Conservation (phyloP, 2,113 vertebrate species). For the Hippopotamus amphibius region DNA sequence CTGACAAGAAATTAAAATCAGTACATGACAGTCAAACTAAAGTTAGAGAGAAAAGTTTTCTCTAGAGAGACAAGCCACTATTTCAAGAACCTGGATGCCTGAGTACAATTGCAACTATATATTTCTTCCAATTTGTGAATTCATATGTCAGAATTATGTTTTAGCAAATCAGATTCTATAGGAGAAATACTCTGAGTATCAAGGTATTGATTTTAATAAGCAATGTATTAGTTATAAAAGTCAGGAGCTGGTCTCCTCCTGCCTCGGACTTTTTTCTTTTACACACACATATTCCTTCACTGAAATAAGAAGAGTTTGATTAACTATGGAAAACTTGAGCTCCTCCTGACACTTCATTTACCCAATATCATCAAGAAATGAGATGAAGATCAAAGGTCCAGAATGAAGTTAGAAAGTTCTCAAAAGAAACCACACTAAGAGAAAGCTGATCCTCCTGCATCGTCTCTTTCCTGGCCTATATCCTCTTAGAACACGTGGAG, state of each 20-base stretch:
- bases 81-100: not conserved
- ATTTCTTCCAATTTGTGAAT: not conserved
- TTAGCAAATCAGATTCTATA: not conserved
- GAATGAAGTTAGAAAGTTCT: not conserved
- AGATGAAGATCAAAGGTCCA: not conserved
- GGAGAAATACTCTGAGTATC: not conserved
- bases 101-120: not conserved
- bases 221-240: not conserved
- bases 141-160: not conserved
- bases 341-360: not conserved
- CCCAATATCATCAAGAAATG: not conserved
- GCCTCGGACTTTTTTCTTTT: not conserved
- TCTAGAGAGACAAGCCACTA: not conserved
- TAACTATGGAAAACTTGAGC: not conserved
- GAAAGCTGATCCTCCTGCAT: accelerated
- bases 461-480: not conserved
- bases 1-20: not conserved
- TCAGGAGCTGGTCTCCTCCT: not conserved
- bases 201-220: constrained; percentile 38
- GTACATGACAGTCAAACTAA: not conserved
- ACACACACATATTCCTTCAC: not conserved
- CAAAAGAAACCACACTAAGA: not conserved
- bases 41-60: not conserved
- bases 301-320: not conserved
- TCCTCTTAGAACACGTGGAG: not conserved